Base-by-base conservation (phyloP, 1,140 invertebrate species). In the Megathymus violae region DNA sequence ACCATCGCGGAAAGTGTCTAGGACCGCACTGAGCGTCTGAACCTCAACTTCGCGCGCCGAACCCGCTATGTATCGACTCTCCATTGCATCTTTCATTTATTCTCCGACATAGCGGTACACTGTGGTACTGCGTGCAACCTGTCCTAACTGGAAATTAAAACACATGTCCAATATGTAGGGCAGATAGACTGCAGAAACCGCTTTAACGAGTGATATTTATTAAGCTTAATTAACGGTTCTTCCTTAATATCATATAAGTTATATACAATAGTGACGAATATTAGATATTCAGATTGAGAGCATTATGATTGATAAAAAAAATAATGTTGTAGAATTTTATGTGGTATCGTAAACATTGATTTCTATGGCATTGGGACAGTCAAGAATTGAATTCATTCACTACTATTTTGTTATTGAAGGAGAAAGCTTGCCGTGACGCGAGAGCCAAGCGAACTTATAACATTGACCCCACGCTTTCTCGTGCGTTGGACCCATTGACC, bases 1-100 rank as follows among this genome's bases (percentile, higher is more conserved):
- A 88, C 86, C 88, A 91, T 91, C 82, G 68, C 80, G 81, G 64
- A 61, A 66, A 66, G 64, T 70, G 84, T 76, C 68, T 76, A 62
- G 14, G 50, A 52, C 56, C 72, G 71, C 67, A 90, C 88, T 89
- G 85, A 83, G 66, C 63, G 69, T 52, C 88, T 89, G 83, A 82
- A 65, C 62, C 70, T 50, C 67, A 65, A 61, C 69, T 52, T 43
- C 67, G 76, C 62, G 71, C 69, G 69, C 69, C 60, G 68, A 68
- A 52, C 62, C 78, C 76, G 78, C 84, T 85, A 81, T 88, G 83
- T 82, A 76, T 59, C 76, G 77, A 62, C 67, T 83, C 82, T 71
- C 81, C 76, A 72, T 67, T 85, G 84, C 86, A 89, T 89, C 87
- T 88, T 85, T 89, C 88, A 91, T 91, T 87, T 89, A 91, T 91